Conservation (phyloP, 2,888 invertebrate genomes). For the Keiferia lycopersicella region DNA sequence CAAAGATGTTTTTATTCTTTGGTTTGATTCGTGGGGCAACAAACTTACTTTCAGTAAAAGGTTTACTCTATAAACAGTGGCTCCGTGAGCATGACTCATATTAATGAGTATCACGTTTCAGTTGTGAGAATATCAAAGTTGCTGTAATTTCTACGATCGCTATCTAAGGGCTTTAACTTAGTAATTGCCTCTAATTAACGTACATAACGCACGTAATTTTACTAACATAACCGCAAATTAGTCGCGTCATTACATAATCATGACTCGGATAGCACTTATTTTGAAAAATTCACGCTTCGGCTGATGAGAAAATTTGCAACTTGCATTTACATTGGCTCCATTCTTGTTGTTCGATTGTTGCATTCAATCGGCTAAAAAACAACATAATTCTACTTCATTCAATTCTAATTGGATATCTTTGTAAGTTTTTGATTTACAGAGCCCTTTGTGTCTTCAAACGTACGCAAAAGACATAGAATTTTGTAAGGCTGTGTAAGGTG, state of each 20-base stretch:
- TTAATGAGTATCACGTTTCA: conserved; percentile 36
- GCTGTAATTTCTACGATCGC: conserved; percentile 53
- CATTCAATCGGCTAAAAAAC: background rate
- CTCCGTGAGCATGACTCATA: conserved; percentile 40
- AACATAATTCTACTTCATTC: conserved; percentile 1
- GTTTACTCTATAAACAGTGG: conserved; percentile 34
- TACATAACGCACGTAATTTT: conserved; percentile 47
- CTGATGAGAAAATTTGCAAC: conserved; percentile 20
- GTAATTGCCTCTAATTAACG: conserved; percentile 57
- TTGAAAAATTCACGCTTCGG: conserved; percentile 40
- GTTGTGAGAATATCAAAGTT: conserved; percentile 46
- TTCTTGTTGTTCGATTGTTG: conserved; percentile 7
- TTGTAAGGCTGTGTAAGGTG: too few species aligned
- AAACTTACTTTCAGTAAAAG: conserved; percentile 22
- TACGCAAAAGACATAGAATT: background rate
- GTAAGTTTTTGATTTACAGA: background rate
- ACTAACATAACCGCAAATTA: conserved; percentile 42
- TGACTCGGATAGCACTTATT: conserved; percentile 36
- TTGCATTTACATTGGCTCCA: conserved; percentile 8
- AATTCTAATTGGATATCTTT: conserved; percentile 4
- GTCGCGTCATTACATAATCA: conserved; percentile 49
- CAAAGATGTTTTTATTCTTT: conserved; percentile 17
- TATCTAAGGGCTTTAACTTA: conserved; percentile 56
- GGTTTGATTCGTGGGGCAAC: background rate
- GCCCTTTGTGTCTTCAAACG: background rate